A percentile compares a stretch with the other conserved stretches of the same genome.
Evolutionary conservation across 2,888 invertebrate species (phyloP).

Genomic region (Griposia aprilina): DNA sequence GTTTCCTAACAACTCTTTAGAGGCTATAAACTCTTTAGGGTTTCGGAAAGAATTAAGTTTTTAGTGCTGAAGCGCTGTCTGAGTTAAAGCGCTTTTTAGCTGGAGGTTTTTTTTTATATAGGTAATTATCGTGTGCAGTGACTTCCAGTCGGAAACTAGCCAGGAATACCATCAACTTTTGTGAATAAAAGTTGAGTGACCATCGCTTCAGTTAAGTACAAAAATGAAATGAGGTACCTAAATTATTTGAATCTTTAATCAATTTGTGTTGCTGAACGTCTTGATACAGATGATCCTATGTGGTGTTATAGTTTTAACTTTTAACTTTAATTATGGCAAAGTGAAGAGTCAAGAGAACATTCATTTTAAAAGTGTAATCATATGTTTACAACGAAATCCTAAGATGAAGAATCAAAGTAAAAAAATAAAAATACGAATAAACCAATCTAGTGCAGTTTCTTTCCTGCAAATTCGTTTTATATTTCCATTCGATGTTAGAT

Average conservation of each 20-base stretch:
- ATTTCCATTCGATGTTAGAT: neutral
- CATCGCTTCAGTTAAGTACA: neutral
- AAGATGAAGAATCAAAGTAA: neutral
- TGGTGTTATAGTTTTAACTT: neutral
- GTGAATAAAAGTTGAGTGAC: neutral
- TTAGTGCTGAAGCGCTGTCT: constrained; percentile 63
- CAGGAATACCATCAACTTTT: no score
- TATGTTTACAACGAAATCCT: no score
- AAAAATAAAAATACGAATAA: no score
- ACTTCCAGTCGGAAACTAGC: neutral
- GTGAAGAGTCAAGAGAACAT: neutral
- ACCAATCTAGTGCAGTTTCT: neutral
- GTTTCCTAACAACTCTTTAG: constrained; percentile 82
- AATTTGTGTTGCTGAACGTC: neutral
- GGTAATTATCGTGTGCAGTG: neutral
- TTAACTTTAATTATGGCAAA: neutral
- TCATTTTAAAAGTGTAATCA: neutral
- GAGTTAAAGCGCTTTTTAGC: constrained; percentile 30
- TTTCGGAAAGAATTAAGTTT: constrained; percentile 81
- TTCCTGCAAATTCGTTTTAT: neutral
- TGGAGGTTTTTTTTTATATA: constrained; percentile 2
- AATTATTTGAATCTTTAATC: neutral
- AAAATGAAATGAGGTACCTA: neutral
- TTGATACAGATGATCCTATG: neutral
- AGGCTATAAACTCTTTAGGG: constrained; percentile 78